A percentile compares a stretch with the other conserved stretches of the same genome.
Evolutionary conservation across 53 echinoderm and acorn worm genomes (phyloP).

Genomic region (Hippasteria phrygiana): DNA sequence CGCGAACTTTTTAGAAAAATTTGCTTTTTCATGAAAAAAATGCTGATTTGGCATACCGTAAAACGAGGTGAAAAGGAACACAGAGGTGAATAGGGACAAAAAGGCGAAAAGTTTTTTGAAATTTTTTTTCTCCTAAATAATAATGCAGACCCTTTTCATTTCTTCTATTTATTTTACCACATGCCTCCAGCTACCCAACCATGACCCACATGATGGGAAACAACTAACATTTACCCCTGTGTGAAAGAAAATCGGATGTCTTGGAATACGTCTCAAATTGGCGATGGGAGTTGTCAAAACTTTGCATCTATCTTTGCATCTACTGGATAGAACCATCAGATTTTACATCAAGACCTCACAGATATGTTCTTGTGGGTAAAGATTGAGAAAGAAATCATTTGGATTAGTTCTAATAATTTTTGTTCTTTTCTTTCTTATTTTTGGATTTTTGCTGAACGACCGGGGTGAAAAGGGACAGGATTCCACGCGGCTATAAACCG

Average conservation of each 20-base stretch:
- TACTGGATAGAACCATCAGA: constrained; percentile 5
- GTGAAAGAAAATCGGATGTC: neutral
- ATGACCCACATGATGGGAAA: constrained; percentile 5
- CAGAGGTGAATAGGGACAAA: constrained; percentile 24
- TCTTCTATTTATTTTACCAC: neutral
- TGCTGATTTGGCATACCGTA: too few relatives aligned
- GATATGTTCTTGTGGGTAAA: neutral
- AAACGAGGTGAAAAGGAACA: constrained; percentile 16
- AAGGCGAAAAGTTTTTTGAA: neutral
- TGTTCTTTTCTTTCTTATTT: neutral
- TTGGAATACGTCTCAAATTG: neutral
- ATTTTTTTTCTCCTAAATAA: neutral
- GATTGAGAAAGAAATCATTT: constrained; percentile 10
- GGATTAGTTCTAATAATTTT: neutral
- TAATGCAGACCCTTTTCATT: constrained; percentile 15
- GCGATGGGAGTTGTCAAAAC: neutral
- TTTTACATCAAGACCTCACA: constrained; percentile 20
- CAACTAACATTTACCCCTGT: constrained; percentile 8
- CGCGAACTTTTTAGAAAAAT: too few relatives aligned
- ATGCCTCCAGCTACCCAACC: constrained; percentile 3
- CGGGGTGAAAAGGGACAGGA: constrained; percentile 17
- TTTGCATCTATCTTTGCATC: constrained; percentile 12
- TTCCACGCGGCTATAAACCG: neutral
- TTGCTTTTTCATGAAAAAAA: too few relatives aligned
- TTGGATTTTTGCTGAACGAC: neutral